phyloP scores from a whole-genome alignment of 2,888 invertebrate genomes.

The Chaitophorus viminalis region DNA sequence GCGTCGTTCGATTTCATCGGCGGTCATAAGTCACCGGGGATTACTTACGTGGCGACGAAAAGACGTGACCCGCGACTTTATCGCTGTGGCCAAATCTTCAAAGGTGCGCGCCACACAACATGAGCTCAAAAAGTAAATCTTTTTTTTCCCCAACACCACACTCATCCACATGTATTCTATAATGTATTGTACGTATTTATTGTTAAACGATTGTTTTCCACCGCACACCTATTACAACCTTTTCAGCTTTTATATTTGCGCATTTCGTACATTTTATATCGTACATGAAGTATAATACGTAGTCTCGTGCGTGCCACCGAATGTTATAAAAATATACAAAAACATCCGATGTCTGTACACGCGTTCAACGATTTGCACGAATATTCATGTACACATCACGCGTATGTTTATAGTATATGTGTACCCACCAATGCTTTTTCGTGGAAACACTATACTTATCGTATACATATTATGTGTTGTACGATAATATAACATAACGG shows the following conservation, averaged over 20 bases:
- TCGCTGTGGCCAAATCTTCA: not conserved
- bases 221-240: not conserved
- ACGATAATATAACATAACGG: too few relatives aligned
- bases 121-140: not conserved
- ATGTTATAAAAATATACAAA: not conserved
- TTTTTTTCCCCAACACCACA: not conserved
- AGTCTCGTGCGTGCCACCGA: too few relatives aligned
- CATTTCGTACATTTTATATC: too few relatives aligned
- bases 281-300: too few relatives aligned
- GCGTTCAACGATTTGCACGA: too few relatives aligned
- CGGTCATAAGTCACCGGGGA: not conserved
- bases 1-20: not conserved
- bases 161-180: too few relatives aligned
- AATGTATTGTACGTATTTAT: not conserved
- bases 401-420: too few relatives aligned
- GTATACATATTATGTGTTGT: too few relatives aligned
- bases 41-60: not conserved
- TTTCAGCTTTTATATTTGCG: not conserved
- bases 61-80: not conserved
- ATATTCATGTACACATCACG: too few relatives aligned
- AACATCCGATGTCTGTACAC: too few relatives aligned
- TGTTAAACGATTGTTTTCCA: not conserved
- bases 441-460: too few relatives aligned
- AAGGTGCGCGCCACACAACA: not conserved
- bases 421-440: too few relatives aligned